phyloP scores from a whole-genome alignment of 2,888 invertebrate genomes.

The Idaea biselata region DNA sequence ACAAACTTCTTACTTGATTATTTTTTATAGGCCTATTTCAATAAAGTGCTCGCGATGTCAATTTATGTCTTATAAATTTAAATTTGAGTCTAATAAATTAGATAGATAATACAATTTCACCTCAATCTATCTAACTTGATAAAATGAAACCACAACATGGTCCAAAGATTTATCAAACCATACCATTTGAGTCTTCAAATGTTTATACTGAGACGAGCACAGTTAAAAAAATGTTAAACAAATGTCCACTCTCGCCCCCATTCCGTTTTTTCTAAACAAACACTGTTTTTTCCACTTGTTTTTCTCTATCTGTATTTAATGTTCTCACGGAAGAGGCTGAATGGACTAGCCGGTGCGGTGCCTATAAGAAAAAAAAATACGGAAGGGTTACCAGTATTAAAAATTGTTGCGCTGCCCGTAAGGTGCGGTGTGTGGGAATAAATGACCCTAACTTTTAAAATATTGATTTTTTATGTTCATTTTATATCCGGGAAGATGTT shows the following conservation, averaged over 20 bases:
- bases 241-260: slow-evolving; percentile 73
- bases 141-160: background rate
- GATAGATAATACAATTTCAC: background rate
- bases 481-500: slow-evolving; percentile 76
- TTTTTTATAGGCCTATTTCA: too few species aligned
- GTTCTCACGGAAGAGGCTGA: slow-evolving; percentile 77
- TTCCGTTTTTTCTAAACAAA: slow-evolving; percentile 53
- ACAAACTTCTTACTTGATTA: too few species aligned
- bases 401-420: slow-evolving; percentile 64
- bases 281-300: slow-evolving; percentile 37
- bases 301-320: slow-evolving; percentile 67
- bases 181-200: slow-evolving; percentile 7
- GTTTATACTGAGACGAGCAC: background rate
- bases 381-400: slow-evolving; percentile 75
- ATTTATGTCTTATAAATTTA: too few species aligned
- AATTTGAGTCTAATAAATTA: background rate
- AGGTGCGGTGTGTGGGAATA: slow-evolving; percentile 74
- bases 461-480: slow-evolving; percentile 37
- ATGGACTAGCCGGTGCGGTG: slow-evolving; percentile 55
- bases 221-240: slow-evolving; percentile 32
- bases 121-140: background rate
- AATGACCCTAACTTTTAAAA: slow-evolving; percentile 64
- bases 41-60: too few species aligned
- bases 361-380: slow-evolving; percentile 64
- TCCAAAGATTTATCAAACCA: slow-evolving; percentile 2